Base-by-base conservation (phyloP, 2,113 vertebrate species). In the Pheucticus melanocephalus region DNA sequence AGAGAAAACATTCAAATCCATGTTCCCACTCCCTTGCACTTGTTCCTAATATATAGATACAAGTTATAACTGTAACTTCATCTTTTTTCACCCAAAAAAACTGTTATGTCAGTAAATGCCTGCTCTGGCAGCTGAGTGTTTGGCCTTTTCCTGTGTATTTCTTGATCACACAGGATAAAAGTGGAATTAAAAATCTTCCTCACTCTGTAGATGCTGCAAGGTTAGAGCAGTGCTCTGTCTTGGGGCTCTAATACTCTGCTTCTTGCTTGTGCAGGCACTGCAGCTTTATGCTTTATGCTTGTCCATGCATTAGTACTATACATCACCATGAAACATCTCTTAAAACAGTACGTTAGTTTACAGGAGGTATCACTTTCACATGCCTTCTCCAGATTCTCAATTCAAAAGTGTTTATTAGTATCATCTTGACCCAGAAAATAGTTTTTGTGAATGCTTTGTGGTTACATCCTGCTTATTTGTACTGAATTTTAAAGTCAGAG, bases 201-300 rank as follows among this genome's bases (percentile, higher is more conserved):
- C 0, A 0, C 4, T 56, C 40, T 23, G 25, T 0, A 0, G 50
- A 47, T 11, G 10, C 21, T 54, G 39, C 5, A 48, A 64, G 15
- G 11, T n/a, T 69, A 16, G 4, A 54, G 12, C 8, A n/a, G 7
- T 21, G 10, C 10, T 40, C 11, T 56, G 15, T 30, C 28, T 18
- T n/a, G 24, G 11, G 9, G 4, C 9, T 45, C 5, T 40, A 8
- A 3, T 2, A 25, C 23, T 60, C 25, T 12, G 2, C 15, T 42
- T 64, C 17, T 35, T 53, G 8, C 9, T 31, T 64, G 6, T 30
- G 5, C 6, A 50, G 25, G 5, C 24, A 72, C 1, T 4, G 15
- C 15, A 70, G 19, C 8, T 51, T 88, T 65, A 24, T 12, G 19
- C 8, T 51, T 88, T 65, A 24, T 12, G 13, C 31, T 24, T 50